Percentiles rank a stretch among this genome's conserved stretches.
phyloP scores from a whole-genome alignment of 2,888 invertebrate species.

The Lasioglossum figueresi region DNA sequence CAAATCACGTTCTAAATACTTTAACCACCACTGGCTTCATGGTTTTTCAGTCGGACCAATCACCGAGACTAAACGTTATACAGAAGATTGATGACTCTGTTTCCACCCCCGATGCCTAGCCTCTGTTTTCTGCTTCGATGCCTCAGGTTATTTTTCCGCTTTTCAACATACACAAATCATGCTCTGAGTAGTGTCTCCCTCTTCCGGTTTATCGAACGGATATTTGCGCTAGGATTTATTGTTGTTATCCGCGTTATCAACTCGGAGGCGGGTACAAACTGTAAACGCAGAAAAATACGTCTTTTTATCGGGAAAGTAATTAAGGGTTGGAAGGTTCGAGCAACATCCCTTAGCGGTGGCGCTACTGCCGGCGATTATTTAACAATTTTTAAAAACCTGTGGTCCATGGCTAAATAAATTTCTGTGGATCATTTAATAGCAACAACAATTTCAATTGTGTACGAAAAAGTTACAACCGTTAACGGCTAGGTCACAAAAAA shows the following conservation, averaged over 20 bases:
- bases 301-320: not conserved
- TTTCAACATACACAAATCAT: not conserved
- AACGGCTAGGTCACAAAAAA: too few relatives aligned
- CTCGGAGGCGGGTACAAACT: too few relatives aligned
- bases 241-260: not conserved
- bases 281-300: not conserved
- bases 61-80: not conserved
- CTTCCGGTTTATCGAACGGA: not conserved
- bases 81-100: not conserved
- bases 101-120: not conserved
- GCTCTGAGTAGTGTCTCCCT: too few relatives aligned
- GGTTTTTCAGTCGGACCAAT: not conserved
- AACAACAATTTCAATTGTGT: too few relatives aligned
- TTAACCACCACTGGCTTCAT: not conserved
- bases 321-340: too few relatives aligned
- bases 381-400: too few relatives aligned
- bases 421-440: too few relatives aligned
- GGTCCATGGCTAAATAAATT: too few relatives aligned
- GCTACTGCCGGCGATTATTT: too few relatives aligned
- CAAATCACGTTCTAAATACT: constrained; percentile 7
- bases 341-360: too few relatives aligned
- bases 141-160: not conserved
- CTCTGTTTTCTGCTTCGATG: not conserved
- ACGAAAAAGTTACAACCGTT: too few relatives aligned
- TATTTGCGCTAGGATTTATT: not conserved